These are phyloP conservation scores for Psammodynastes pulverulentus DNA, from an alignment of 2,113 vertebrate species.

Conservation along the genomic window DNA sequence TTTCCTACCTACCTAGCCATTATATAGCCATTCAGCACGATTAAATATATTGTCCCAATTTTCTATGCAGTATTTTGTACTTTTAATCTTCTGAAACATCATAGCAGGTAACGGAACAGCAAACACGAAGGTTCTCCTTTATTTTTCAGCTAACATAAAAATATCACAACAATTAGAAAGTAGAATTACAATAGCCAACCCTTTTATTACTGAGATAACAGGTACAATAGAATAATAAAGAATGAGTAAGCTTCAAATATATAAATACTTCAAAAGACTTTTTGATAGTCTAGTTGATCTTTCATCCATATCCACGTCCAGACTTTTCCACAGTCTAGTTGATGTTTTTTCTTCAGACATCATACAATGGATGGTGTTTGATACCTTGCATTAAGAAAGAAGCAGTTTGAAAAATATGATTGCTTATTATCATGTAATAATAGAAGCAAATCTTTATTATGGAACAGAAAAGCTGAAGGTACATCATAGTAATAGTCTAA, in stretches of 20 bases:
- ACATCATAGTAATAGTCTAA: neutral
- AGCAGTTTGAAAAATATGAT: neutral
- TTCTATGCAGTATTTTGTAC: neutral
- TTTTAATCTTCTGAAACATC: slow-evolving; percentile 30
- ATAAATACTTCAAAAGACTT: neutral
- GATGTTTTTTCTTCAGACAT: neutral
- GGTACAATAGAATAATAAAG: neutral
- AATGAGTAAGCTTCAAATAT: neutral
- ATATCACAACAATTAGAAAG: slow-evolving; percentile 1
- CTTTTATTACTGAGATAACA: neutral
- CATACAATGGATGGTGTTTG: neutral
- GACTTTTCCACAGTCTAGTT: neutral
- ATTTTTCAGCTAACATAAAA: slow-evolving; percentile 21
- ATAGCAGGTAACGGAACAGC: neutral
- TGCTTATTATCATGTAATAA: slow-evolving; percentile 12
- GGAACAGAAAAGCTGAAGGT: neutral
- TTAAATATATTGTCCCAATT: slow-evolving; percentile 8
- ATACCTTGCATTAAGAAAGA: neutral
- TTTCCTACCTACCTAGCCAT: no score
- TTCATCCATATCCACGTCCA: neutral
- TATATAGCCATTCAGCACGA: slow-evolving; percentile 2
- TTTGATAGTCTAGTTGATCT: neutral
- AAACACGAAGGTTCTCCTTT: neutral
- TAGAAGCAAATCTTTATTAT: slow-evolving; percentile 18
- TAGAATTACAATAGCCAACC: slow-evolving; percentile 12